These are phyloP conservation scores for Gyps fulvus DNA, from an alignment of 2,113 vertebrate genomes.

Conservation along the genomic window DNA sequence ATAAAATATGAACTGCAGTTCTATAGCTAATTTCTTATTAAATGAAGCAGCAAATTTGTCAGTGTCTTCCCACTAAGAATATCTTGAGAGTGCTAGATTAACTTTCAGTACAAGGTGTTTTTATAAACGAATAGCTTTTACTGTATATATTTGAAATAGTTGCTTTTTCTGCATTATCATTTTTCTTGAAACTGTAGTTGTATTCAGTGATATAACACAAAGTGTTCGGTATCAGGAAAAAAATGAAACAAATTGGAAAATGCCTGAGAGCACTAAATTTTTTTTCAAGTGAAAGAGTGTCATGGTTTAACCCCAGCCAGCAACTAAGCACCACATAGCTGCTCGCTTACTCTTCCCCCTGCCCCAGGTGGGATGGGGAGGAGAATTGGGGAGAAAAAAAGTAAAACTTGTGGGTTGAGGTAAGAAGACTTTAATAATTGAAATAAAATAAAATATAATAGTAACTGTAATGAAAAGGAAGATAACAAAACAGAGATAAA, in stretches of 20 bases:
- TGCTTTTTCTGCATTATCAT: neutral
- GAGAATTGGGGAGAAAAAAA: no score
- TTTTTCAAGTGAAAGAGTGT: neutral
- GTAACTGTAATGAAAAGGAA: no score
- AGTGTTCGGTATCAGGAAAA: neutral
- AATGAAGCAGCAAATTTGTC: neutral
- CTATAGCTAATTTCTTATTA: neutral
- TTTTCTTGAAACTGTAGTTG: neutral
- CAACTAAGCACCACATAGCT: no score
- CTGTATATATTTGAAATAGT: neutral
- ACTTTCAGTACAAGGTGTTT: neutral
- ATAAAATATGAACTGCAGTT: neutral
- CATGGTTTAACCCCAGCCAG: no score
- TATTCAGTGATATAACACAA: neutral
- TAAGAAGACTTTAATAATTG: no score
- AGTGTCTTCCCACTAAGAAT: neutral
- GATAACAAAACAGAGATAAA: no score
- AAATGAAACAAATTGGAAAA: neutral
- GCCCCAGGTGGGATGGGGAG: no score
- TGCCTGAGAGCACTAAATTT: neutral
- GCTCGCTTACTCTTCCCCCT: no score
- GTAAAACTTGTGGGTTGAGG: no score
- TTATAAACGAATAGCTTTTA: neutral
- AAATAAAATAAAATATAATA: no score
- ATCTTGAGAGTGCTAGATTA: neutral